These are phyloP conservation scores for Rallus limicola DNA, from an alignment of 2,113 vertebrate species.

Conservation along the genomic window DNA sequence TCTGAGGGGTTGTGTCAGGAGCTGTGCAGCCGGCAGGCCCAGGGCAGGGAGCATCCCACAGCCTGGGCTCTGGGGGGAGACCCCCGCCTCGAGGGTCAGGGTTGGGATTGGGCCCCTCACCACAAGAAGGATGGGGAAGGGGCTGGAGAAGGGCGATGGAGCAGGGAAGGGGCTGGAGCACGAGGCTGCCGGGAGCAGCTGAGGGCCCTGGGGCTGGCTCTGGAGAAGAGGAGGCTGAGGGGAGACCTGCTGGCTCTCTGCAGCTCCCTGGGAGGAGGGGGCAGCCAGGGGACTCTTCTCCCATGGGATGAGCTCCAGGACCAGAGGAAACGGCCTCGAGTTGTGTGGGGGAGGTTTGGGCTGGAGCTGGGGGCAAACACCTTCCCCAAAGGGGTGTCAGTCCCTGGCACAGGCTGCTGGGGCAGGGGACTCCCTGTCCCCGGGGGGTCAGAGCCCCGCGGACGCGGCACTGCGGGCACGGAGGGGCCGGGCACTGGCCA, in stretches of 20 bases:
- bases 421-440: too few species aligned
- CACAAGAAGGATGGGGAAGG: background rate
- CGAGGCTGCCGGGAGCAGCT: background rate
- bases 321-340: accelerated
- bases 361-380: accelerated
- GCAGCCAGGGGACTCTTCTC: background rate
- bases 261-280: background rate
- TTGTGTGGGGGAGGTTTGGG: accelerated
- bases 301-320: background rate
- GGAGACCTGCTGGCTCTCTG: background rate
- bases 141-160: background rate
- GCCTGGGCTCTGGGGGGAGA: too few species aligned
- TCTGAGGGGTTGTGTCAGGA: too few species aligned
- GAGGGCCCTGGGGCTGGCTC: background rate
- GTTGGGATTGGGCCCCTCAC: too few species aligned
- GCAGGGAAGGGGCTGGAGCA: background rate
- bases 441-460: too few species aligned
- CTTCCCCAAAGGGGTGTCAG: too few species aligned
- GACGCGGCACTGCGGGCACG: too few species aligned
- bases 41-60: too few species aligned
- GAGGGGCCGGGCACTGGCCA: too few species aligned
- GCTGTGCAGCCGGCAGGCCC: too few species aligned
- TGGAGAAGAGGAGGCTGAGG: background rate
- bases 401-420: too few species aligned
- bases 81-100: too few species aligned